Conservation (phyloP, 2,113 vertebrate species). For the Pterocles burchelli region DNA sequence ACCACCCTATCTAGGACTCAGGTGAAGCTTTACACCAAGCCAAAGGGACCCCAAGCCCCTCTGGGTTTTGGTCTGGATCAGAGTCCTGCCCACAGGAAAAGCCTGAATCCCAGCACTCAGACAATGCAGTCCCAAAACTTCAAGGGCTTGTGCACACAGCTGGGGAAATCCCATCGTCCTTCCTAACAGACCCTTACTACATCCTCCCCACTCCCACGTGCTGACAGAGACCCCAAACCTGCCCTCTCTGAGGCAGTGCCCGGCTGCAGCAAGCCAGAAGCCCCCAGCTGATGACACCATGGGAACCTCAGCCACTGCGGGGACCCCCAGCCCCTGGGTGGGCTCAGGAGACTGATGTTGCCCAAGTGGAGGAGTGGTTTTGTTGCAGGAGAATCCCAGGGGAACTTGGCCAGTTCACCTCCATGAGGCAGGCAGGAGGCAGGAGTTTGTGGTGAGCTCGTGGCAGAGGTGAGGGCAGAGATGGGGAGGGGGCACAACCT, state of each 20-base stretch:
- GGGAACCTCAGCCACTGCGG: background rate
- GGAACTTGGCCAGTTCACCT: background rate
- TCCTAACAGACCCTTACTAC: background rate
- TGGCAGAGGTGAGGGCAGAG: rapidly evolving
- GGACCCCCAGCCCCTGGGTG: background rate
- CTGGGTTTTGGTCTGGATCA: background rate
- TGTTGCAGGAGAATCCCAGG: background rate
- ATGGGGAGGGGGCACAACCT: background rate
- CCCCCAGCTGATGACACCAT: background rate
- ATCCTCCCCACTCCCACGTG: no score
- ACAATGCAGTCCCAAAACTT: background rate
- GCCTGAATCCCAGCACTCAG: background rate
- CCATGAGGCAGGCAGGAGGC: background rate
- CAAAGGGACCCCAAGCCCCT: background rate
- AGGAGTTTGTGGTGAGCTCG: rapidly evolving
- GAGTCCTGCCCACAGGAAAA: background rate
- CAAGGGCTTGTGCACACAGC: background rate
- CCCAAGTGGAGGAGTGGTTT: background rate
- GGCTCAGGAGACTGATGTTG: background rate
- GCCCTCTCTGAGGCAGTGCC: background rate
- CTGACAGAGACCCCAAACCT: background rate
- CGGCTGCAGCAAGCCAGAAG: background rate
- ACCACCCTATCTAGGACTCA: background rate
- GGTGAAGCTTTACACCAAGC: background rate
- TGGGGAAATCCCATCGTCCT: background rate